Evolutionary conservation across 2,888 invertebrate genomes (phyloP), one percentile per base, ranked within the genome.

Genomic region (Lasioglossum vierecki): DNA sequence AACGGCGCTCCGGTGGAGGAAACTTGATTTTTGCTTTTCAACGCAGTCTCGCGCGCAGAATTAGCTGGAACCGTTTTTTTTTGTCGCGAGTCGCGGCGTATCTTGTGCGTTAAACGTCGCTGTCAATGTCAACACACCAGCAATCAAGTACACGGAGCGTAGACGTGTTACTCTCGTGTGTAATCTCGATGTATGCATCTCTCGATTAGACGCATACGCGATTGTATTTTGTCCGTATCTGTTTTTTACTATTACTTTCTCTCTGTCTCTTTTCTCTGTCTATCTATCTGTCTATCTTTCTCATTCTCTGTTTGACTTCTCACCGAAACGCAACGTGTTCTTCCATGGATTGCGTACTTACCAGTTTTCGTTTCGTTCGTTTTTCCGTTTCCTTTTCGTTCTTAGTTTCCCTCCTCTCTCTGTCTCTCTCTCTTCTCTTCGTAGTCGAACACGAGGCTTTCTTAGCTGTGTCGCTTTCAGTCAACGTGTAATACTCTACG

Each of bases 401-500:
- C 30, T 22, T 66, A 66, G 66, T 66, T 35, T 35, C 66, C 66
- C 35, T 79, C 53, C 39, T 39, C 66, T 68, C 39, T 30, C 49
- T 68, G 35, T 18, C 76, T 46, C 39, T 39, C 66, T 68, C 39
- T 30, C 49, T 68, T 76, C 79, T 68, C 72, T 82, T 79, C 76
- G 91, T 94, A 93, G 92, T 87, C 88, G 91, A 80, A 92, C 91
- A 87, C 91, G 90, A 91, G 93, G 94, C 92, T 93, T 93, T 13
- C 84, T n/a, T 93, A 94, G 94, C 93, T 93, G 91, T 94, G 94
- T 94, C 91, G 94, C 94, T 94, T 94, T 93, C 92, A 93, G 90
- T 94, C 91, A 92, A 91, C 93, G 92, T 93, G 74, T 84, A 87
- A 82, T 79, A 93, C 87, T 72, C 22, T 74, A 70, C 76, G 57